Conservation (phyloP, 2,888 invertebrate species). For the Clistopyga incitator region DNA sequence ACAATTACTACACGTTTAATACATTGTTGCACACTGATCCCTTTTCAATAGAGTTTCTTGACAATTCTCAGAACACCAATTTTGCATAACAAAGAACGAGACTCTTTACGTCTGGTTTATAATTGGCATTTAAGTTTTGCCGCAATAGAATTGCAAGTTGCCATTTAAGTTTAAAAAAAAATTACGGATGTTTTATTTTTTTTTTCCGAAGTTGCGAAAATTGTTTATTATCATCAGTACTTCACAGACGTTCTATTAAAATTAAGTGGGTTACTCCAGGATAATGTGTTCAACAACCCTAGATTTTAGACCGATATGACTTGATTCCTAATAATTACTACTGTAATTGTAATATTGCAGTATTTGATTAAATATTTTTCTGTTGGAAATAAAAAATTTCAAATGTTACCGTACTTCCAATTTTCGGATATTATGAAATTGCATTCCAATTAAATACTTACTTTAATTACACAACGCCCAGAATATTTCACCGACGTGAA, state of each 20-base stretch:
- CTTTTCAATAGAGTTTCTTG: slow-evolving; percentile 3
- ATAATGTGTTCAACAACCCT: not conserved
- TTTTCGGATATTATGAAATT: not conserved
- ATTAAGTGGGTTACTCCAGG: not conserved
- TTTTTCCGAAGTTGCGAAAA: slow-evolving; percentile 4
- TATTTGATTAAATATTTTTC: not conserved
- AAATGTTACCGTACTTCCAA: not conserved
- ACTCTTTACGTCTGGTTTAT: not conserved
- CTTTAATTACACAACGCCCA: too few relatives aligned
- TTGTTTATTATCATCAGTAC: not conserved
- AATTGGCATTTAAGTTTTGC: not conserved
- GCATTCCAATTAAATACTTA: not conserved
- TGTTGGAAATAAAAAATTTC: not conserved
- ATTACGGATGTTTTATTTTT: not conserved
- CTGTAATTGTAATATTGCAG: not conserved
- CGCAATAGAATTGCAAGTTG: not conserved
- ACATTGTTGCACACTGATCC: not conserved
- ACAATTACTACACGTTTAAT: not conserved
- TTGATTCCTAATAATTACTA: not conserved
- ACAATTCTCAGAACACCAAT: not conserved
- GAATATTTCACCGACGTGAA: too few relatives aligned
- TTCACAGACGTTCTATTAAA: not conserved
- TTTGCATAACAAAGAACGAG: not conserved
- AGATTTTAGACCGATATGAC: not conserved
- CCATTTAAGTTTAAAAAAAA: not conserved